phyloP scores from a whole-genome alignment of 2,888 invertebrate genomes.

The Amblyjoppa proteus region DNA sequence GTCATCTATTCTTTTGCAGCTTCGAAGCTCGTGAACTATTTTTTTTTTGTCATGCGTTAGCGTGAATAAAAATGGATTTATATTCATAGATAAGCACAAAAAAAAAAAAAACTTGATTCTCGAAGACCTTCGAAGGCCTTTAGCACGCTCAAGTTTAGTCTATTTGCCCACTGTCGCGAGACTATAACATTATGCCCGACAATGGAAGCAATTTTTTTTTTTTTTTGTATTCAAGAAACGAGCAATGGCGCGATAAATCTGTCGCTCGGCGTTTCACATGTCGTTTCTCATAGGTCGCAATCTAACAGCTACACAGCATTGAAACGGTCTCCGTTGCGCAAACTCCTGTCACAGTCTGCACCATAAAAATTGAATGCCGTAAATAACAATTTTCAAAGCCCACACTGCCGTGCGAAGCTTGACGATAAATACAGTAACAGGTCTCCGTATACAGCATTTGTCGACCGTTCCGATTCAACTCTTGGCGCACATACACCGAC shows the following conservation, averaged over 20 bases:
- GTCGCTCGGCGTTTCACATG: conserved; percentile 19
- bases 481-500: neutral
- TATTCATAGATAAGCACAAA: neutral
- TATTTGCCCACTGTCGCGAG: neutral
- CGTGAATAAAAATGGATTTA: neutral
- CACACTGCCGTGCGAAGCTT: conserved; percentile 42
- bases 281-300: conserved; percentile 54
- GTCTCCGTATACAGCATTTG: neutral
- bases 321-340: conserved; percentile 51
- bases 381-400: conserved; percentile 67
- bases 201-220: conserved; percentile 13
- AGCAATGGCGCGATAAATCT: conserved; percentile 57
- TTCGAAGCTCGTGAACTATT: neutral
- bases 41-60: neutral
- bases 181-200: conserved; percentile 2
- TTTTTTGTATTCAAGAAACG: conserved; percentile 21
- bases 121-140: neutral
- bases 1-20: neutral
- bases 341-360: conserved; percentile 30
- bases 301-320: conserved; percentile 10
- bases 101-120: neutral
- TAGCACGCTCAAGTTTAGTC: neutral
- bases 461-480: neutral
- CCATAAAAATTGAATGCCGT: conserved; percentile 40
- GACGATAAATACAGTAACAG: conserved; percentile 17